Evolutionary conservation across 1,140 invertebrate species (phyloP), one percentile per base, ranked within the genome.

Genomic region (Drosophila bifasciata): DNA sequence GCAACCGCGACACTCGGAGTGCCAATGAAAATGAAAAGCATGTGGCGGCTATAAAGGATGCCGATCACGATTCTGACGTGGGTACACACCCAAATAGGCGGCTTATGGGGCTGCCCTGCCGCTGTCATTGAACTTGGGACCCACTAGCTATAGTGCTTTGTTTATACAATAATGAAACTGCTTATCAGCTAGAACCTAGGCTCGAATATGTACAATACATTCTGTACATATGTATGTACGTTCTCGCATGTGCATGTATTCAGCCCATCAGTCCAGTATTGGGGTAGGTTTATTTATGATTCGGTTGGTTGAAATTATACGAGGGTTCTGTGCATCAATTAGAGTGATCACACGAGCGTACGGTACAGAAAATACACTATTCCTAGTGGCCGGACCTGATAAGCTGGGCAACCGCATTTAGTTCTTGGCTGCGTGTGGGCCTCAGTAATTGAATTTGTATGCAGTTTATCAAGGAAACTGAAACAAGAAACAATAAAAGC

Each of bases 281-380:
- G 73, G 76, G 81, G 80, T 85, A 86, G 81, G 81, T 86, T 74
- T n/a, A 25, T 67, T 84, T 64, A 79, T 62, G 59, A 53, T 64
- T 36, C 55, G 55, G 28, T 1, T 85, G 63, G 67, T 76, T 66
- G 77, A 69, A 53, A 75, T 74, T 62, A 51, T 15, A 32, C 17
- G 39, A 40, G 45, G 52, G 76, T 79, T 56, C 79, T 79, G 19
- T 44, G 45, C 45, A 67, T 85, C 72, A 85, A 86, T 85, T 80
- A 76, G 81, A 80, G 57, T 58, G 39, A 52, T 68, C 41, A 60
- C 44, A 67, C 40, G n/a, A 9, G 28, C 40, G 45, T 13, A 58
- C 39, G 17, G 51, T 5, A 48, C n/a, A 17, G 7, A 7, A 9
- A 28, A 28, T 9, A 28, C 28, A 28, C 28, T 9, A 9, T 28